Evolutionary conservation across 2,797 vertebrate species (phyloP), one percentile per base, ranked within the genome.

Genomic region (Myotis vivesi): DNA sequence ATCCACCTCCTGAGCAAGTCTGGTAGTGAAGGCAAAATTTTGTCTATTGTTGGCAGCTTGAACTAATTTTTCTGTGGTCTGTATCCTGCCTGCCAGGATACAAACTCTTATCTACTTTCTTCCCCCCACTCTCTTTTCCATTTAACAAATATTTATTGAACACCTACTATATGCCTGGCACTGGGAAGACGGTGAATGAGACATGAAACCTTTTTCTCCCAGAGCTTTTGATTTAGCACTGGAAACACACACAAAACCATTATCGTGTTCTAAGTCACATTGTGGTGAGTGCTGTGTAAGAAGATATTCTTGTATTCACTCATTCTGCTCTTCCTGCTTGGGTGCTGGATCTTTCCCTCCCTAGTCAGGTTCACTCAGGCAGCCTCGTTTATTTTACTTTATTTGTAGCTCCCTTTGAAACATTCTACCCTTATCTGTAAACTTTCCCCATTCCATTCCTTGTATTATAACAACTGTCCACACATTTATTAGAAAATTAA

Each of bases 401-500:
- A n/a, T 91, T 91, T 83, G 30, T 64, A 89, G 38, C 17, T 46
- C 53, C 30, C n/a, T 79, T 68, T 92, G 41, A 82, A 69, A 41
- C 5, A 28, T 49, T 71, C 44, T 80, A 36, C 44, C 30, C 30
- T 95, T 53, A 62, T 57, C 62, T 89, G 87, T 94, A 87, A 92
- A 89, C 57, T 75, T 77, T 57, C 30, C 51, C 51, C 30, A 36
- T 89, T 49, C 44, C 30, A 23, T 86, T 89, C 69, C 33, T 93
- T 77, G 36, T 77, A 87, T 59, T 82, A 3, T 93, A 95, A 82
- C 44, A 91, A 38, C 46, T 71, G 16, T 95, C 62, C 30, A 41
- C 30, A 41, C 53, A 72, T 68, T 87, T 91, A 46, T 76, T 96
- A 89, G 87, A 68, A 96, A 95, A 85, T 95, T 53, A 91, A 91